Evolutionary conservation across 2,113 vertebrate genomes (phyloP), one percentile per base, ranked within the genome.

Genomic region (Ovis canadensis): DNA sequence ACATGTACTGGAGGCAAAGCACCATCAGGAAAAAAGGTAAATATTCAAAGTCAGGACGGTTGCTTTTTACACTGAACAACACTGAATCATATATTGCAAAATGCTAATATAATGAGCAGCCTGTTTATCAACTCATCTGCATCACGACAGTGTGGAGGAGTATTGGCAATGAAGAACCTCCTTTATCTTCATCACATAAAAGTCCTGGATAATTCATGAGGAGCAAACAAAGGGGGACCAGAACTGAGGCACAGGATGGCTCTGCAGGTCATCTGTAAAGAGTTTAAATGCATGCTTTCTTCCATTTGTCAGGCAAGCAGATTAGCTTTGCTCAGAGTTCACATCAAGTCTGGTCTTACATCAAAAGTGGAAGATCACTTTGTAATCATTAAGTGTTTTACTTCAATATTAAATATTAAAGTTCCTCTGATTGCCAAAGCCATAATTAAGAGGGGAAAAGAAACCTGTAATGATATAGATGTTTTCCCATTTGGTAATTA

Each of bases 391-490:
- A 71, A 97, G 88, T 90, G 96, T 88, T 98, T 96, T 91, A 48
- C 59, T 91, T 64, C 84, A 33, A 55, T 78, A 95, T 77, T 93
- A 94, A 96, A 86, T 94, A 97, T 89, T 96, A 96, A 97, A 84
- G 59, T 88, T 96, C 27, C 9, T 86, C 33, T 64, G 81, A 94
- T 89, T 85, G 80, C 89, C 92, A 40, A 95, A 19, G 54, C 60
- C 52, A 93, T 86, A 83, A 93, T 94, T 91, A 96, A 90, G 77
- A 78, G 36, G 80, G 15, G 23, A 29, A 88, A 95, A 45, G 60
- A 96, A 77, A 59, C 29, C 54, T 29, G 7, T 9, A 81, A n/a
- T 43, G 40, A 57, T 92, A 57, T 59, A 96, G 88, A 93, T 83
- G 71, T 87, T 98, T 54, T 85, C 86, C 48, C 36, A 80, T 67